Percentiles rank a stretch among this genome's conserved stretches.
These are phyloP conservation scores for Micromussa lordhowensis DNA, from an alignment of 92 coral and sea anemone species.

Conservation along the genomic window DNA sequence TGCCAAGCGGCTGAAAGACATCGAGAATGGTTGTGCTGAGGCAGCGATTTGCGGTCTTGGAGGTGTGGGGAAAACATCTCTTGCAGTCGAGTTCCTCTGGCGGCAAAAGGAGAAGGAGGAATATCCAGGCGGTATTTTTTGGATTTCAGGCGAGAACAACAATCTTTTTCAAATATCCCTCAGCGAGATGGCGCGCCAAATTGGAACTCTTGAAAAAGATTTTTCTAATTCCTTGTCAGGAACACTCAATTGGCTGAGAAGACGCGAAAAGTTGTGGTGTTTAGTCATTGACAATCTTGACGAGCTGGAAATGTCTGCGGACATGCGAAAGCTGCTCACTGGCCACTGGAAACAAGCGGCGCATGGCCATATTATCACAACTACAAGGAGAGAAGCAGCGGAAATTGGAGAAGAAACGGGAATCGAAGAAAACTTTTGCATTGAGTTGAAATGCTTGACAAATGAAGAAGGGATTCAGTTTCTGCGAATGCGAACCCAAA, in stretches of 20 bases:
- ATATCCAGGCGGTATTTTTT: conserved; percentile 84
- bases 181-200: conserved; percentile 68
- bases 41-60: conserved; percentile 85
- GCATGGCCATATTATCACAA: conserved; percentile 77
- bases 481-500: conserved; percentile 51
- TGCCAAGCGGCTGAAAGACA: conserved; percentile 27
- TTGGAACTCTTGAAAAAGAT: conserved; percentile 72
- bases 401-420: conserved; percentile 62
- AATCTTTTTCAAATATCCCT: conserved; percentile 70
- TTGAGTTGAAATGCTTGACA: conserved; percentile 60
- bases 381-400: conserved; percentile 78
- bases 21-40: conserved; percentile 30
- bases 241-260: conserved; percentile 67
- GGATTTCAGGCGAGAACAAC: conserved; percentile 87
- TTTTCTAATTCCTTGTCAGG: conserved; percentile 62
- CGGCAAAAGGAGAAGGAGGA: not conserved
- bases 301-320: conserved; percentile 66
- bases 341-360: conserved; percentile 79
- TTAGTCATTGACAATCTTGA: conserved; percentile 82
- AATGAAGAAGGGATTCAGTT: conserved; percentile 73
- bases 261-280: conserved; percentile 63
- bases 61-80: conserved; percentile 89
- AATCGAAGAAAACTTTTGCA: conserved; percentile 58
- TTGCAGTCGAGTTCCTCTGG: conserved; percentile 81
- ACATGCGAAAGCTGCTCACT: conserved; percentile 67